A percentile compares a stretch with the other conserved stretches of the same genome.
Conservation (phyloP, 2,888 invertebrate species). For the Neoscelio sp. region DNA sequence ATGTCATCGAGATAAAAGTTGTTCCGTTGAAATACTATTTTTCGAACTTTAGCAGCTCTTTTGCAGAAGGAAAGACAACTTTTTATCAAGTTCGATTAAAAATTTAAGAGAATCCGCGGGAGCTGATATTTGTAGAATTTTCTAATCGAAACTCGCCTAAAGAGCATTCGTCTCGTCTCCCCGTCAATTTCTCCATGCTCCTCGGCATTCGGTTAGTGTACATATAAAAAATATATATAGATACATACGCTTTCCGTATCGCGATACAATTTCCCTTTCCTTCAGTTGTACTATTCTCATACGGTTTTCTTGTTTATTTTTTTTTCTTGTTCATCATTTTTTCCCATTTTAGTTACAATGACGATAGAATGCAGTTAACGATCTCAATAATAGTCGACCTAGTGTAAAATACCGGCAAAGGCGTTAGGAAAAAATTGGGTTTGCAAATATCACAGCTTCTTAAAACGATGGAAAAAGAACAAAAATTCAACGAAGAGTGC, state of each 20-base stretch:
- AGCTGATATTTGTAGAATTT: conserved; percentile 74
- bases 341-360: conserved; percentile 69
- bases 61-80: conserved; percentile 52
- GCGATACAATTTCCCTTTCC: conserved; percentile 78
- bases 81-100: conserved; percentile 44
- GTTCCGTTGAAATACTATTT: conserved; percentile 27
- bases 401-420: conserved; percentile 71
- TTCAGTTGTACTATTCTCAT: conserved; percentile 77
- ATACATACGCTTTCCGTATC: conserved; percentile 80
- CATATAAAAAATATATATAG: conserved; percentile 82
- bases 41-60: conserved; percentile 27
- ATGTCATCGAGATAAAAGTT: conserved; percentile 10
- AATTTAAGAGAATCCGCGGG: conserved; percentile 72
- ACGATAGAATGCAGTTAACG: conserved; percentile 65
- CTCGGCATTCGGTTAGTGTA: conserved; percentile 76
- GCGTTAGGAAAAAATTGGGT: conserved; percentile 44
- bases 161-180: conserved; percentile 21
- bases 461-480: conserved; percentile 17
- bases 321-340: conserved; percentile 54
- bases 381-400: conserved; percentile 62
- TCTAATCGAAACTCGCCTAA: conserved; percentile 59
- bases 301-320: conserved; percentile 66
- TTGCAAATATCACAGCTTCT: conserved; percentile 44
- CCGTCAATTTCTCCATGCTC: conserved; percentile 70
- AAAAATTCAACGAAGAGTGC: conserved; percentile 24